Evolutionary conservation across 2,113 vertebrate genomes (phyloP), one percentile per base, ranked within the genome.

Genomic region (Neogobius melanostomus): DNA sequence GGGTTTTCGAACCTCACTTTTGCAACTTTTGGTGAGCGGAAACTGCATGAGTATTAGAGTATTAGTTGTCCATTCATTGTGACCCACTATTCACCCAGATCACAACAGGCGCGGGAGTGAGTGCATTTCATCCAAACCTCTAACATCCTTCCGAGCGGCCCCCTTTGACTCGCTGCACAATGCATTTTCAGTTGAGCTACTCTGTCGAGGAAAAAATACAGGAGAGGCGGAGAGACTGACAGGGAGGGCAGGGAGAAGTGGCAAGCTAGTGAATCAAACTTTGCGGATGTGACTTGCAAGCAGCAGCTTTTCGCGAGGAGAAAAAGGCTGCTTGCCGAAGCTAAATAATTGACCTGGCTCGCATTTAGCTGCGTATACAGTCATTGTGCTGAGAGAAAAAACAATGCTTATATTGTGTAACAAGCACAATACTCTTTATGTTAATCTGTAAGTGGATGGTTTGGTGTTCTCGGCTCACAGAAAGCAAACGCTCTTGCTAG

Each of bases 101-200:
- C 17, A 51, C 69, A 67, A 43, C 47, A 66, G 57, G 66, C 68
- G 57, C 66, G 76, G 14, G 36, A 61, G 8, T 9, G 14, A 15
- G 42, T 61, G 14, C 4, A 16, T 61, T 45, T 45, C 16, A 7
- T 44, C 59, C 14, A 61, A 14, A 60, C 28, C 42, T 15, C 11
- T 12, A 43, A 15, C 54, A 36, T 36, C 56, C 56, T 36, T 59
- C 21, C n/a, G 59, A 44, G 11, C 15, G n/a, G 59, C 72, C 57
- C 51, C 53, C 28, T 36, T 82, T 76, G 79, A 85, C 75, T 28
- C 45, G 62, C 36, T 67, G 79, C 68, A 69, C 62, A 67, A 80
- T 8, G 69, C 54, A 15, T 69, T 80, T 82, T 68, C 59, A 61
- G 42, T 44, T 45, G 42, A 44, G n/a, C 14, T 44, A 45, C 59